Evolutionary conservation across 2,888 invertebrate species (phyloP), one percentile per base, ranked within the genome.

Genomic region (Parnassius mnemosyne): DNA sequence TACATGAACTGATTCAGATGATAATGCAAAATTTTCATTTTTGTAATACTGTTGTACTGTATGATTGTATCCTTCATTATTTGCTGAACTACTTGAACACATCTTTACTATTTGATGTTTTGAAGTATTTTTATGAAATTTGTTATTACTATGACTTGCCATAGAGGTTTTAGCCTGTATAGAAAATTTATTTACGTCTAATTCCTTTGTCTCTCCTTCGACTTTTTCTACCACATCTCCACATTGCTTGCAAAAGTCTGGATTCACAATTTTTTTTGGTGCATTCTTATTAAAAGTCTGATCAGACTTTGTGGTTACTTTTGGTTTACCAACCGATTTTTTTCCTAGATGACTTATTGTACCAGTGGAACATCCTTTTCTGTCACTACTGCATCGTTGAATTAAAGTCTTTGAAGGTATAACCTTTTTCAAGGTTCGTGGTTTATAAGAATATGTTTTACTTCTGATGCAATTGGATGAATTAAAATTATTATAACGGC

Each of bases 281-380:
- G 25, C 62, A 12, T 71, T 74, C 64, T 71, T 73, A 41, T 66
- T 68, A 9, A 84, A 74, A 46, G 65, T 71, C 1, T 70, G 65
- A 13, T 85, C 86, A 0, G 90, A 89, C 74, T 81, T 83, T 0
- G 89, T 84, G 0, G 72, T 79, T 69, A 83, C 87, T 65, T 78
- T 83, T 0, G 78, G 71, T 58, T 73, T 78, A 1, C 34, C 13
- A 1, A 51, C 7, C 13, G 59, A 69, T 50, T 52, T 64, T 34
- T 67, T 69, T 10, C 58, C 54, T 13, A 50, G 46, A 2, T 60
- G 59, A 11, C 47, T 68, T 11, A 86, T 67, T 1, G 73, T 67
- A 12, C 82, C 80, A 0, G 79, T 73, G 0, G 87, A 84, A 63
- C 68, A 76, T 54, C 80, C 81, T 68, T 83, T 86, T 55, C 66